A percentile compares a stretch with the other conserved stretches of the same genome.
Conservation (phyloP, 2,797 vertebrate species). For the Ctenopoma multispine region DNA sequence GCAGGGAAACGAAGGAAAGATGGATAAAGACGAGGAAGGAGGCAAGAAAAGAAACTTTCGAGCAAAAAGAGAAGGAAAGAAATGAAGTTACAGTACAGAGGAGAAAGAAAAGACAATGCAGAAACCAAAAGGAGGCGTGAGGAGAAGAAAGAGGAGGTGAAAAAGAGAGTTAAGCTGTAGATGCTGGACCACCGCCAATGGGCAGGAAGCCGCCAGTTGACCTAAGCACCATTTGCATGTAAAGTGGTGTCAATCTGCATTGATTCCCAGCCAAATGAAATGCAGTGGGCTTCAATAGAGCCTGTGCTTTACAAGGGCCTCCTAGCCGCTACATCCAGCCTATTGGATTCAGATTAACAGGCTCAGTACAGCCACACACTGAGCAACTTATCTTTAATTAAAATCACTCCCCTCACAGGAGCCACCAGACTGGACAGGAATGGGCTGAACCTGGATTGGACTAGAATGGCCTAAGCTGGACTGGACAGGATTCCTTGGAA, state of each 20-base stretch:
- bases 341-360: slow-evolving; percentile 98
- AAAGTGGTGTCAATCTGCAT: slow-evolving; percentile 96
- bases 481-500: neutral
- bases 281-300: slow-evolving; percentile 93
- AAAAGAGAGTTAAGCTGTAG: slow-evolving; percentile 42
- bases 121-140: neutral
- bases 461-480: neutral
- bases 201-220: slow-evolving; percentile 79
- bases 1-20: neutral
- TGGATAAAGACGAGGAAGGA: neutral
- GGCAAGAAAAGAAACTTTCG: neutral
- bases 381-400: slow-evolving; percentile 99
- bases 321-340: slow-evolving; percentile 90
- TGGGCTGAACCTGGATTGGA: neutral
- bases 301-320: slow-evolving; percentile 91
- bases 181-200: slow-evolving; percentile 70
- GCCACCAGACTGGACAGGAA: slow-evolving; percentile 45
- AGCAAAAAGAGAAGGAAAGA: neutral
- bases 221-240: slow-evolving; percentile 92
- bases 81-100: neutral
- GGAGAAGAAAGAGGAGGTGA: slow-evolving; percentile 12
- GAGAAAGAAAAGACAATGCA: neutral
- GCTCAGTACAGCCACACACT: slow-evolving; percentile 89
- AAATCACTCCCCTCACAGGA: slow-evolving; percentile 89
- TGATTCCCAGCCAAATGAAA: slow-evolving; percentile 93